Base-by-base conservation (phyloP, 2,888 invertebrate genomes). In the Polydrusus pterygomalis region DNA sequence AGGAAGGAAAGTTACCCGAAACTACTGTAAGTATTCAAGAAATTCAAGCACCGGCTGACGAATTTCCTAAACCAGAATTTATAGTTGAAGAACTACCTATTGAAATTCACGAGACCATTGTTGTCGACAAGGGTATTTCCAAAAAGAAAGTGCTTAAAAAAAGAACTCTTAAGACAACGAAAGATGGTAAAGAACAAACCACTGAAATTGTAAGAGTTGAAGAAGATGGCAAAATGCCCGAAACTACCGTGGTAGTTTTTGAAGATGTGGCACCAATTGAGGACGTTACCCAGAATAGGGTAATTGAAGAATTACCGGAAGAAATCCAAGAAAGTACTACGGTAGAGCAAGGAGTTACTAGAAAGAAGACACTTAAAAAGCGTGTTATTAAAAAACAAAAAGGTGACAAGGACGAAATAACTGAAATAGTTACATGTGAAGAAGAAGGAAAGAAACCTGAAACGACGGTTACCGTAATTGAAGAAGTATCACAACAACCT, bases 361-460 rank as follows among this genome's bases (percentile, higher is more conserved):
- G 65, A 43, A 81, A 74, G 77, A 82, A 80, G 49, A 85, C 85
- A 38, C 82, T 86, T 8, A 88, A 86, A 51, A 88, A 86, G 54
- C 84, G 88, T 43, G 79, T 85, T 0, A 86, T 88, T 63, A 88
- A 84, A 68, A 88, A 88, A 79, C 86, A 85, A 5, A 87, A 80
- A 78, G 88, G 85, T 71, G 81, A 83, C 56, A 86, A 84, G 79
- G 85, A 88, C 47, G 88, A 89, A 80, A 54, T 74, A 47, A 80
- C 84, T 60, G 78, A 82, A 73, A 79, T 81, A 38, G 77, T 80
- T 5, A 83, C 81, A 51, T 76, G 80, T 34, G 80, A 81, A 80
- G 84, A 87, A 80, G 88, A 88, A 60, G 87, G 87, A 30, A 83
- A 85, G 65, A 84, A 87, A 70, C 89, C 89, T 0, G 82, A 79